Evolutionary conservation across 2,113 vertebrate species (phyloP).

Genomic region (Petroica traversi): DNA sequence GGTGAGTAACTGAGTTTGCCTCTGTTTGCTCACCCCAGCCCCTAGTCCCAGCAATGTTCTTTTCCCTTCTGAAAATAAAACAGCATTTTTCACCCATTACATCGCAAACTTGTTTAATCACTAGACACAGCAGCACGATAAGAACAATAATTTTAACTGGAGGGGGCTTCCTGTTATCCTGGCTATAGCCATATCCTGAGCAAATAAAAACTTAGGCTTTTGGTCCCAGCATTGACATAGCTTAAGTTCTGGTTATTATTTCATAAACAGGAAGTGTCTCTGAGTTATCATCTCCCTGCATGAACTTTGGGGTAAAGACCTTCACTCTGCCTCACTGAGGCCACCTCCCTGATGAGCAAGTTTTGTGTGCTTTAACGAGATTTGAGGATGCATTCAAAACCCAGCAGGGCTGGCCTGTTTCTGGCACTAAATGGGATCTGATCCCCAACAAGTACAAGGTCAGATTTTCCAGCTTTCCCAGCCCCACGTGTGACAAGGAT

Average conservation of each 20-base stretch:
- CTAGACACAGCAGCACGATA: neutral
- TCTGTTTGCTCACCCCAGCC: neutral
- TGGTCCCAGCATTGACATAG: slow-evolving; percentile 2
- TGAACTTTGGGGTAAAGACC: slow-evolving; percentile 36
- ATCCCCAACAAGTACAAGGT: accelerated
- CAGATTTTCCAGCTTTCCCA: neutral
- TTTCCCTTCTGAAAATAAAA: slow-evolving; percentile 23
- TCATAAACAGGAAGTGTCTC: slow-evolving; percentile 31
- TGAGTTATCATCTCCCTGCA: neutral
- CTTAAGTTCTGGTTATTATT: slow-evolving; percentile 22
- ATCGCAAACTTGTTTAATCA: neutral
- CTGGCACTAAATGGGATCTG: neutral
- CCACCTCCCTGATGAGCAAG: neutral
- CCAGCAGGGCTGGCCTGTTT: neutral
- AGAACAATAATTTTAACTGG: slow-evolving; percentile 48
- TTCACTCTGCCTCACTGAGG: neutral
- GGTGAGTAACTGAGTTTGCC: neutral
- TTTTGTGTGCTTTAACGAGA: neutral
- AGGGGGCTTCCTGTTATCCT: slow-evolving; percentile 45
- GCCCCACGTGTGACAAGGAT: neutral
- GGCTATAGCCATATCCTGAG: slow-evolving; percentile 23
- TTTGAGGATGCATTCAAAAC: neutral
- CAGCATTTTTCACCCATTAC: slow-evolving; percentile 3
- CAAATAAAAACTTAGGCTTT: neutral
- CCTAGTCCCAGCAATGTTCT: neutral